Conservation (phyloP, 2,797 vertebrate species). For the Florisuga fusca region DNA sequence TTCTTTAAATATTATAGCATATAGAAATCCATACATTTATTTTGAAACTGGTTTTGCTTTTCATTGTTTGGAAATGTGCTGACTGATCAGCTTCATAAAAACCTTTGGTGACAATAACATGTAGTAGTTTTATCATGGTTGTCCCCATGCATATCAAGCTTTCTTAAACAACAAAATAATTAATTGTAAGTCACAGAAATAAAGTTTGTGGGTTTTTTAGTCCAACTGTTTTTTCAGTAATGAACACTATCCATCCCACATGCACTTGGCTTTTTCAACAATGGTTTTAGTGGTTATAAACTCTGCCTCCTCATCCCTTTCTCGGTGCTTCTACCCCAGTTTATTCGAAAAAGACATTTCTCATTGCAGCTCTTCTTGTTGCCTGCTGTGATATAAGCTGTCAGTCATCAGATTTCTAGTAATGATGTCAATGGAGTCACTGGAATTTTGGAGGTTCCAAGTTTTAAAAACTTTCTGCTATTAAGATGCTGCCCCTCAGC, state of each 20-base stretch:
- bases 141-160: neutral
- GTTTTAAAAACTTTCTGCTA: neutral
- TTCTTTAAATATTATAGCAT: neutral
- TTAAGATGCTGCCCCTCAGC: neutral
- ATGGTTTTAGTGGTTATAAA: neutral
- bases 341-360: neutral
- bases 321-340: neutral
- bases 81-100: neutral
- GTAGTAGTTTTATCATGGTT: neutral
- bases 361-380: neutral
- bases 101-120: neutral
- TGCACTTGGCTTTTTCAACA: neutral
- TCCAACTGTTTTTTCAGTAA: neutral
- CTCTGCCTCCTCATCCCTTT: neutral
- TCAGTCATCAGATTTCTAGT: neutral
- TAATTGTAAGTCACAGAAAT: neutral
- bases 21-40: neutral
- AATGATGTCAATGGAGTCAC: neutral
- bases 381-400: neutral
- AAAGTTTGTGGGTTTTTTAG: neutral
- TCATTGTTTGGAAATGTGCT: neutral
- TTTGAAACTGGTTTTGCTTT: neutral
- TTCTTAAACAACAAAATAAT: neutral
- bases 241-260: neutral
- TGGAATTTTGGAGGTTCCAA: neutral